Evolutionary conservation across 1,140 invertebrate species (phyloP).

Genomic region (Brachionus rotundiformis): DNA sequence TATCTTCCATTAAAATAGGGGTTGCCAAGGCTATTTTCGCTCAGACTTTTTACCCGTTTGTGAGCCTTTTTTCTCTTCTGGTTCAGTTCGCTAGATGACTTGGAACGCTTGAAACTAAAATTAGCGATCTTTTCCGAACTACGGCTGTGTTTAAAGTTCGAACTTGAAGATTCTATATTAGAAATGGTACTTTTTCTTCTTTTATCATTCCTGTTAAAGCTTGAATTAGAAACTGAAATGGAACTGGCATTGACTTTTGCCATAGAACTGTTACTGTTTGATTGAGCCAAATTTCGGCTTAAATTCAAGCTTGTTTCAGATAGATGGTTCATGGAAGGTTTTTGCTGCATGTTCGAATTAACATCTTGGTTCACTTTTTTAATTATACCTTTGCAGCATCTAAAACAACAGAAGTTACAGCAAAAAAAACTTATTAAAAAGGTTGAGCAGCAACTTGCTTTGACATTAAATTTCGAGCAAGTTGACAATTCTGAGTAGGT

Average conservation of each 20-base stretch:
- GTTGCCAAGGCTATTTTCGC: background rate
- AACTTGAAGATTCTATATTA: background rate
- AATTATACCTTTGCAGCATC: background rate
- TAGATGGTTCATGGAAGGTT: background rate
- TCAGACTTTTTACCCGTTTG: background rate
- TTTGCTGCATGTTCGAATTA: background rate
- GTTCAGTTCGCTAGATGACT: background rate
- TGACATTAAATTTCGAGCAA: conserved; percentile 24
- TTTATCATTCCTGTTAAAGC: background rate
- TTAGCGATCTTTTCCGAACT: background rate
- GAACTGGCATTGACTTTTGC: background rate
- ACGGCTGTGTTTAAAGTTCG: background rate
- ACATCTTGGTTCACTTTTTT: background rate
- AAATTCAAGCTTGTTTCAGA: background rate
- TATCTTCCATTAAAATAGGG: conserved; percentile 17
- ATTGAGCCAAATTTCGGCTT: background rate
- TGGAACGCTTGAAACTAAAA: background rate
- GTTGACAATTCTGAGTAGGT: background rate
- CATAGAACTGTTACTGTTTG: background rate
- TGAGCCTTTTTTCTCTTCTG: background rate
- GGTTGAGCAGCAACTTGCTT: conserved; percentile 17
- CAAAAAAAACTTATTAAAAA: conserved; percentile 29
- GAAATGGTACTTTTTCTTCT: background rate
- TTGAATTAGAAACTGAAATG: conserved; percentile 29
- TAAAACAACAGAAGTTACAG: conserved; percentile 28